Conservation (phyloP, 2,888 invertebrate genomes). For the Salticus scenicus region DNA sequence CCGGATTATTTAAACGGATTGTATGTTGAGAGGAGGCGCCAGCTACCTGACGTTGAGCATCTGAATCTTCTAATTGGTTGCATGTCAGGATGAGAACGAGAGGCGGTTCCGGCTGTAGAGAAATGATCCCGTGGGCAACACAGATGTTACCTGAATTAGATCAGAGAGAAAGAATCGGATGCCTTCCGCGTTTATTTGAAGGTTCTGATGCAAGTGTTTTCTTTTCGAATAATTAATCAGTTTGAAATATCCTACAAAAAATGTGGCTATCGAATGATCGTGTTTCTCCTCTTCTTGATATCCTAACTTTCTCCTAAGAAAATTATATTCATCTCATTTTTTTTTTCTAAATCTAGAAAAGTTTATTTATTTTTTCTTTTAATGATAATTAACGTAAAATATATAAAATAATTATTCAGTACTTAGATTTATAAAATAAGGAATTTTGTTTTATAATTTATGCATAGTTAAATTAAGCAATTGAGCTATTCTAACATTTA, state of each 20-base stretch:
- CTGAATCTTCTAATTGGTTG: conserved; percentile 27
- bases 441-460: too few relatives aligned
- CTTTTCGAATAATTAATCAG: background rate
- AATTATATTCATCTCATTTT: too few relatives aligned
- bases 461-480: too few relatives aligned
- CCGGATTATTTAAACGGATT: conserved; percentile 64
- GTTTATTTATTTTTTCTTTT: too few relatives aligned
- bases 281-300: background rate
- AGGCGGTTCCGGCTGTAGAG: background rate
- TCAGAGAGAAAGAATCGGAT: conserved; percentile 10
- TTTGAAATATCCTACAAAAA: too few relatives aligned
- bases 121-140: conserved; percentile 50
- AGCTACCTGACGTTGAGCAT: conserved; percentile 38
- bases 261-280: background rate
- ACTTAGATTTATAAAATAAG: too few relatives aligned
- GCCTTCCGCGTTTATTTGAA: background rate
- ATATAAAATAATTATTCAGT: too few relatives aligned
- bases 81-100: background rate
- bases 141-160: conserved; percentile 65
- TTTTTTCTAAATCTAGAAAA: too few relatives aligned
- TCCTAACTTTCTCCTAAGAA: too few relatives aligned
- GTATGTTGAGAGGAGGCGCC: conserved; percentile 52
- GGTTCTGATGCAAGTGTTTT: background rate
- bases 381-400: too few relatives aligned
- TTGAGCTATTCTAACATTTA: too few relatives aligned